phyloP scores from a whole-genome alignment of 2,797 vertebrate species.

The Sebastes steindachneri region DNA sequence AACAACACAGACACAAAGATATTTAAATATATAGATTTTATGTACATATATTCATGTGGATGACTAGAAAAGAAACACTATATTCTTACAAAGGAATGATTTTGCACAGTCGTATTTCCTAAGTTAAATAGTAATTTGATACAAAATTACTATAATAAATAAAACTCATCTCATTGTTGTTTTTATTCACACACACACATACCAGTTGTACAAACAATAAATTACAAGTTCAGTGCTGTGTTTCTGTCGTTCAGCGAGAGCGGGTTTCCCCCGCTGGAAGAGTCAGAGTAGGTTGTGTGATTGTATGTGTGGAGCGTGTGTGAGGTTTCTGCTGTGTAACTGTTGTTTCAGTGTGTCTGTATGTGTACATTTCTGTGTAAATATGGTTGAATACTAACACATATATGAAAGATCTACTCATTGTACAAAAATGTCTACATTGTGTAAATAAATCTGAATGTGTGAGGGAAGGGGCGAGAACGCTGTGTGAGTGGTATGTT shows the following conservation, averaged over 20 bases:
- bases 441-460: constrained; percentile 45
- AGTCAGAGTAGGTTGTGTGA: constrained; percentile 41
- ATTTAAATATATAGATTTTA: constrained; percentile 86
- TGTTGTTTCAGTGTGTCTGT: constrained; percentile 16
- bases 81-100: constrained; percentile 88
- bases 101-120: constrained; percentile 89
- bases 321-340: neutral
- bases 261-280: constrained; percentile 56
- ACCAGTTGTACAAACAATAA: constrained; percentile 98
- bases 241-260: constrained; percentile 78
- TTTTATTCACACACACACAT: constrained; percentile 93
- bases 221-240: constrained; percentile 99
- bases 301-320: constrained; percentile 20
- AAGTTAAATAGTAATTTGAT: constrained; percentile 92
- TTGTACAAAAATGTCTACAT: constrained; percentile 50
- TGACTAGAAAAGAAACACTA: constrained; percentile 84
- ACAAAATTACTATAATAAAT: constrained; percentile 92
- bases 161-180: constrained; percentile 89
- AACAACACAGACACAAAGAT: constrained; percentile 50
- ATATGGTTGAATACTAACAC: constrained; percentile 55
- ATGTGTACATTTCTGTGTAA: constrained; percentile 40
- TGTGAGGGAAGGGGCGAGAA: constrained; percentile 3
- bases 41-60: constrained; percentile 85
- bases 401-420: constrained; percentile 49
- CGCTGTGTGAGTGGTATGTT: constrained; percentile 19